Evolutionary conservation across 2,113 vertebrate genomes (phyloP), one percentile per base, ranked within the genome.

Genomic region (Gambusia affinis): DNA sequence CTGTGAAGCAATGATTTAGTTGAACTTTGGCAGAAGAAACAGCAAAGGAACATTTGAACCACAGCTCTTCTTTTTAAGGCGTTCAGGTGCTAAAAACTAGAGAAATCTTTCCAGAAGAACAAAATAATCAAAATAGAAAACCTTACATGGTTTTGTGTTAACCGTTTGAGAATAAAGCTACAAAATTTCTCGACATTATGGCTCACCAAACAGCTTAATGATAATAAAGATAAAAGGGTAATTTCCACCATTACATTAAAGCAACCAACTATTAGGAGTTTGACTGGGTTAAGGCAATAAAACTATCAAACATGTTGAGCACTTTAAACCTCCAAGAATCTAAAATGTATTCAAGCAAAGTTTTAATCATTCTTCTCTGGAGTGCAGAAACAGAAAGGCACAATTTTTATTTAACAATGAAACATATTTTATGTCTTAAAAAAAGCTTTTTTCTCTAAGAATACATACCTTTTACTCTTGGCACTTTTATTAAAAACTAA

Each of bases 31-130:
- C 44, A 37, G 57, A 67, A 64, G 17, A 12, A 30, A 70, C 66
- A 35, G 17, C 44, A 64, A 30, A 17, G 37, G 6, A 65, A 11
- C 39, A 69, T 67, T 73, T 68, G 70, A 73, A 76, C 63, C 31
- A 60, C 70, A 5, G 14, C 14, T 24, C 62, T 84, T 54, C 70
- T 31, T 64, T 72, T 29, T 77, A 80, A 68, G 64, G 71, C 85
- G 87, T 87, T 75, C 71, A 79, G 88, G 74, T 68, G 85, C 44
- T 47, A 19, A 19, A 47, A 47, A 47, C 44, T 17, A 17, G 4
- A 19, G 44, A 47, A 4, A 47, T 47, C 15, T 47, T 47, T 47
- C 15, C 39, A 72, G 11, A 47, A 29, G 42, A 19, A 66, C 35
- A 61, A 29, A 70, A 65, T 2, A 12, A 1, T 39, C 0, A 8